Evolutionary conservation across 1,140 invertebrate species (phyloP).

Genomic region (Lethrus apterus): DNA sequence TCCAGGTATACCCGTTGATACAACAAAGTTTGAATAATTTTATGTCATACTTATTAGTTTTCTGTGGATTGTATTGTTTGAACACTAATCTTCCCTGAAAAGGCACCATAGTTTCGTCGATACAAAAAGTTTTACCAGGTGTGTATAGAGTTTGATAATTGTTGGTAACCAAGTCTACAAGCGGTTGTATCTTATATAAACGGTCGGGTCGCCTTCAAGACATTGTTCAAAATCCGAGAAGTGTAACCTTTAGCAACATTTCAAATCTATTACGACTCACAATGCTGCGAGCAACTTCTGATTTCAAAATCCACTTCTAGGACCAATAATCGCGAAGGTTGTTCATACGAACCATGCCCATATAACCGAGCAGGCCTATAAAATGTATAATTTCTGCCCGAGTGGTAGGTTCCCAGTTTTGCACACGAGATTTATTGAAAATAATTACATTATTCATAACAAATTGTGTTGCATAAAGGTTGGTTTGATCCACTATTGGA

Average conservation of each 20-base stretch:
- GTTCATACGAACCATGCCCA: constrained; percentile 1
- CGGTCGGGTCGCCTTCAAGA: not conserved
- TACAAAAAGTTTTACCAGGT: constrained; percentile 28
- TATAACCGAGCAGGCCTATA: not conserved
- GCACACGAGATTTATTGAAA: not conserved
- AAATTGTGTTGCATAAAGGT: constrained; percentile 1
- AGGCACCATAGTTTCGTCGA: constrained; percentile 37
- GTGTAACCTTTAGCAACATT: not conserved
- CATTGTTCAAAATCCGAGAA: not conserved
- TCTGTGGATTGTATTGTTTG: constrained; percentile 39
- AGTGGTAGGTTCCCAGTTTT: not conserved
- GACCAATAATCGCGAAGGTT: not conserved
- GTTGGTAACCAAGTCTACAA: constrained; percentile 17
- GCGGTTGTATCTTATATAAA: constrained; percentile 18
- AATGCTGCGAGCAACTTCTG: not conserved
- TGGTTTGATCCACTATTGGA: constrained; percentile 1
- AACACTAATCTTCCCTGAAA: constrained; percentile 38
- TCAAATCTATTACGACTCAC: not conserved
- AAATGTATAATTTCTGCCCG: constrained; percentile 1
- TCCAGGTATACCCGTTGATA: constrained; percentile 27
- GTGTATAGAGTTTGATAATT: constrained; percentile 16
- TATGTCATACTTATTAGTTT: constrained; percentile 38
- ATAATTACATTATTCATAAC: not conserved
- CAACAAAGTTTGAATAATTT: constrained; percentile 37
- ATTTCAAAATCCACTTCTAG: not conserved